Evolutionary conservation across 2,797 vertebrate species (phyloP).

Genomic region (Melanogrammus aeglefinus): DNA sequence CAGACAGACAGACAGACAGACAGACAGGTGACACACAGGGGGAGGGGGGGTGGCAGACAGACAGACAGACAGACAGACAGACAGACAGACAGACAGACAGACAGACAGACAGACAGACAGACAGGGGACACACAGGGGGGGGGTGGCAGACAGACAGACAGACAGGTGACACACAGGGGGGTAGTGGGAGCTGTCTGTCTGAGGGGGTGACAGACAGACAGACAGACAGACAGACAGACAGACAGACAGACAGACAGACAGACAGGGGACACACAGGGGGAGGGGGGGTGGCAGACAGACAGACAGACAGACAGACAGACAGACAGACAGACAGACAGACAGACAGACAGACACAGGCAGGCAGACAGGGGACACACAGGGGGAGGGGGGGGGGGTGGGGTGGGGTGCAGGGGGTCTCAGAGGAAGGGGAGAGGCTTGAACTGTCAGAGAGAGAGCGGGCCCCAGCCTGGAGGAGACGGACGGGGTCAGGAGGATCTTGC

Average conservation of each 20-base stretch:
- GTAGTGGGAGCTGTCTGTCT: too few relatives aligned
- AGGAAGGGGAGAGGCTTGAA: not conserved
- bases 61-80: constrained; percentile 50
- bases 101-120: not conserved
- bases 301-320: too few relatives aligned
- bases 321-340: too few relatives aligned
- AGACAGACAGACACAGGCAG: too few relatives aligned
- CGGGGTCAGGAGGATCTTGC: not conserved
- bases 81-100: constrained; percentile 39
- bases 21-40: constrained; percentile 31
- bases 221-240: too few relatives aligned
- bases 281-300: too few relatives aligned
- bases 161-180: too few relatives aligned
- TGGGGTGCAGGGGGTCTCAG: not conserved
- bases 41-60: too few relatives aligned
- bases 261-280: too few relatives aligned
- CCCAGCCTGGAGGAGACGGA: not conserved
- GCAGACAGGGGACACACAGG: too few relatives aligned
- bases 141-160: not conserved
- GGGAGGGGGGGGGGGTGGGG: not conserved
- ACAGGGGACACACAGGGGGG: not conserved
- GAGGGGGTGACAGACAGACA: too few relatives aligned
- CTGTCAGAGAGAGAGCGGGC: not conserved
- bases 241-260: too few relatives aligned
- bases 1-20: constrained; percentile 53